phyloP scores from a whole-genome alignment of 1,140 invertebrate genomes.

The Epicauta chinensis region DNA sequence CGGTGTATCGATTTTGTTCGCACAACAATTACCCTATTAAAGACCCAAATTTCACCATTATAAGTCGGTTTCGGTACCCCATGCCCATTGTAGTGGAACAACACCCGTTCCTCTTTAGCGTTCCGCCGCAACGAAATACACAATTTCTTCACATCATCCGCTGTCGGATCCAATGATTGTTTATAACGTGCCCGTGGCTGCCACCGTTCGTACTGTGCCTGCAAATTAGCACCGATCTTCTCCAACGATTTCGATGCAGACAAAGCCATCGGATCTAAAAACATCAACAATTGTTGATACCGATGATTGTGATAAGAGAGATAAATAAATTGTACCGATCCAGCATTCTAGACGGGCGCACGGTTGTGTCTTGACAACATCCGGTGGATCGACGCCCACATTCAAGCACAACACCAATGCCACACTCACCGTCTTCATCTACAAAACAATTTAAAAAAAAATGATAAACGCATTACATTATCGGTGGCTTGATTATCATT shows the following conservation, averaged over 20 bases:
- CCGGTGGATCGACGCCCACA: conserved; percentile 97
- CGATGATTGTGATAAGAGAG: too few relatives aligned
- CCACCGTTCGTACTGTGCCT: conserved; percentile 97
- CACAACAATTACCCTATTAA: conserved; percentile 79
- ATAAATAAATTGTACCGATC: too few relatives aligned
- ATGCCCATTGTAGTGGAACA: conserved; percentile 99
- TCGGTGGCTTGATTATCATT: background rate
- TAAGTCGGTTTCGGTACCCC: conserved; percentile 96
- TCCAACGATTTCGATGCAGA: conserved; percentile 92
- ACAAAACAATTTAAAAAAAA: too few relatives aligned
- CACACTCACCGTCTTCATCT: conserved; percentile 99
- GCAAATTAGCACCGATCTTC: conserved; percentile 82
- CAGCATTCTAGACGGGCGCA: conserved; percentile 95
- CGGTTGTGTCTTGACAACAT: conserved; percentile 94
- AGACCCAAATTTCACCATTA: conserved; percentile 99
- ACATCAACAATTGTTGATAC: too few relatives aligned
- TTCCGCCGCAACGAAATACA: conserved; percentile 92
- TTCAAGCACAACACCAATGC: conserved; percentile 96
- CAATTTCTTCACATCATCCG: conserved; percentile 96
- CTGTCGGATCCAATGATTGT: conserved; percentile 92
- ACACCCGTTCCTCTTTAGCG: conserved; percentile 96
- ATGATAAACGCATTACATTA: too few relatives aligned
- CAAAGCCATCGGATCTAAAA: conserved; percentile 69
- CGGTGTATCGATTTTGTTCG: too few relatives aligned
- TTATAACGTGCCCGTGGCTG: conserved; percentile 96